These are phyloP conservation scores for Coilia nasus DNA, from an alignment of 2,797 vertebrate genomes.

Conservation along the genomic window DNA sequence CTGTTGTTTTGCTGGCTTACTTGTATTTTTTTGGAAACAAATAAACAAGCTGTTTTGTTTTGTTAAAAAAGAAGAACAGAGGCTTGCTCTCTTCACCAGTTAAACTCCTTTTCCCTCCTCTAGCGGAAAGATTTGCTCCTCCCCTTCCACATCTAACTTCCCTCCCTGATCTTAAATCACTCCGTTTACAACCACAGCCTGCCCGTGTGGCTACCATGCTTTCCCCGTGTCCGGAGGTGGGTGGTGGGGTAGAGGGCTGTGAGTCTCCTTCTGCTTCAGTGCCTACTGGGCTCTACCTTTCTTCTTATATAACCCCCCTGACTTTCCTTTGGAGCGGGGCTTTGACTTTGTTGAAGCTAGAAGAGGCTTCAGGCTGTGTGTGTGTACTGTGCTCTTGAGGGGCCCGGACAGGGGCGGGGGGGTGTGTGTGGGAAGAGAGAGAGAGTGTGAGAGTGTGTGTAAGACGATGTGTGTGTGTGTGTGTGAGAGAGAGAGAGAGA, in stretches of 20 bases:
- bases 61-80: not conserved
- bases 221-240: not conserved
- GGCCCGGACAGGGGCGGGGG: not conserved
- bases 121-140: not conserved
- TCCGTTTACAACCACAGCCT: not conserved
- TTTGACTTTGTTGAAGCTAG: not conserved
- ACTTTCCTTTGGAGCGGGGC: not conserved
- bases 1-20: not conserved
- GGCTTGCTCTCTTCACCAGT: not conserved
- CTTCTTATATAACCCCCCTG: not conserved
- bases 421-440: not conserved
- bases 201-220: not conserved
- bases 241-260: not conserved
- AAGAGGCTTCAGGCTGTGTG: constrained; percentile 10
- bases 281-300: not conserved
- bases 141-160: not conserved
- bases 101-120: not conserved
- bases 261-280: not conserved
- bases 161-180: not conserved
- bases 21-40: not conserved
- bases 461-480: not conserved
- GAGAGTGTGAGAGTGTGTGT: not conserved
- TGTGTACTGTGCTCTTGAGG: constrained; percentile 4
- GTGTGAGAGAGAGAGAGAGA: not conserved
- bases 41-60: not conserved